phyloP scores from a whole-genome alignment of 2,888 invertebrate species.

The Tetanocera ferruginea region DNA sequence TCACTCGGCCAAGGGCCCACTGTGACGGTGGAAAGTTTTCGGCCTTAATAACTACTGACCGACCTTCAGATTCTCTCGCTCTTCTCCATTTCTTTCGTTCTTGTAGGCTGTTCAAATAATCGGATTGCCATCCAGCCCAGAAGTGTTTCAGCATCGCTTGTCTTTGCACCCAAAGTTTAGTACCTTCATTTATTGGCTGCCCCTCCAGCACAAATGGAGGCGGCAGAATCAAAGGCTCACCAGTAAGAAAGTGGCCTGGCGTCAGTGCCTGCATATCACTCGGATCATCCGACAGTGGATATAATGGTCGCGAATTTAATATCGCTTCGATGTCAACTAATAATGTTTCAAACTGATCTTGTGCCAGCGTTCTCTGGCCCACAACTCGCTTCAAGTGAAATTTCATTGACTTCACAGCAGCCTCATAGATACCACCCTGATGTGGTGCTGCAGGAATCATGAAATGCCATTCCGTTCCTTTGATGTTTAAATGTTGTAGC shows the following conservation, averaged over 20 bases:
- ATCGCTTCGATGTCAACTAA: conserved; percentile 11
- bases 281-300: conserved; percentile 2
- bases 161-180: no score
- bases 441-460: neutral
- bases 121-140: no score
- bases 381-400: no score
- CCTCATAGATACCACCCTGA: neutral
- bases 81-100: no score
- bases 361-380: neutral
- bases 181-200: no score
- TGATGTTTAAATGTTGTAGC: neutral
- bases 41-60: no score
- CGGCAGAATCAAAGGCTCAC: conserved; percentile 3
- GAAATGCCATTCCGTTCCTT: neutral
- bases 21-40: no score
- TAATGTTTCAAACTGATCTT: conserved; percentile 15
- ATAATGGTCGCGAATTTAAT: conserved; percentile 17
- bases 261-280: conserved; percentile 15
- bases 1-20: no score
- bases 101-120: no score
- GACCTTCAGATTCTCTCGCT: no score
- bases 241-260: conserved; percentile 17
- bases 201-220: no score
- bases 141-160: no score
- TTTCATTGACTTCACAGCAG: neutral